A percentile compares a stretch with the other conserved stretches of the same genome.
These are phyloP conservation scores for Halcyon chelicuti DNA, from an alignment of 2,797 vertebrate species.

Conservation along the genomic window DNA sequence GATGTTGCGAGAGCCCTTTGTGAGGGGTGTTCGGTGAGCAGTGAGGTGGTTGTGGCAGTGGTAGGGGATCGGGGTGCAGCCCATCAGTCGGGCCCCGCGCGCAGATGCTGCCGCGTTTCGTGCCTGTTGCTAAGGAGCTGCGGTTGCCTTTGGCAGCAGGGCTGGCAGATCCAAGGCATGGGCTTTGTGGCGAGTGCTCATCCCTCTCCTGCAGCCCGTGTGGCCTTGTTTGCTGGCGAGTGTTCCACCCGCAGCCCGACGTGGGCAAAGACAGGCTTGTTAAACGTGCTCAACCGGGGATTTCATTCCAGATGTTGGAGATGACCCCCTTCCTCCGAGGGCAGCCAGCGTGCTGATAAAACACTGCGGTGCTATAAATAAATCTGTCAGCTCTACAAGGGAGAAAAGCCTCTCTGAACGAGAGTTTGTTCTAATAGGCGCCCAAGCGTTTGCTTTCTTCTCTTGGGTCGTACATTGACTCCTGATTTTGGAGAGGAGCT, in stretches of 20 bases:
- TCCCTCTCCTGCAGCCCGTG: background rate
- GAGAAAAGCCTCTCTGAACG: background rate
- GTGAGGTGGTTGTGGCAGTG: background rate
- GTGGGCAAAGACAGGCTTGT: background rate
- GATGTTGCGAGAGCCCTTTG: no score
- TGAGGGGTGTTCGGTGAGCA: background rate
- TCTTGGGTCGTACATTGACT: background rate
- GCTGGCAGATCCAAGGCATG: background rate
- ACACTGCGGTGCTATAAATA: slow-evolving; percentile 38
- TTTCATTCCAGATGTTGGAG: slow-evolving; percentile 21
- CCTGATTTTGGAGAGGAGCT: background rate
- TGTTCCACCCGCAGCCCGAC: background rate
- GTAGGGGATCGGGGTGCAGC: background rate
- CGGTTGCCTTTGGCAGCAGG: background rate
- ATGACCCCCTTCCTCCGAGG: background rate
- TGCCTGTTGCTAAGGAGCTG: slow-evolving; percentile 1
- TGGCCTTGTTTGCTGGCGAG: accelerated
- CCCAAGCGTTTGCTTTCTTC: background rate
- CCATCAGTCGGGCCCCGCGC: accelerated
- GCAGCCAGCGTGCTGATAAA: slow-evolving; percentile 1
- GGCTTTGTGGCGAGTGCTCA: background rate
- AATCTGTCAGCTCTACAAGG: background rate
- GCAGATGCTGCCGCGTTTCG: accelerated
- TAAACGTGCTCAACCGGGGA: background rate
- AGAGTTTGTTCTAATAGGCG: background rate